A percentile compares a stretch with the other conserved stretches of the same genome.
These are phyloP conservation scores for Drosophila obscura DNA, from an alignment of 1,140 invertebrate genomes.

Conservation along the genomic window DNA sequence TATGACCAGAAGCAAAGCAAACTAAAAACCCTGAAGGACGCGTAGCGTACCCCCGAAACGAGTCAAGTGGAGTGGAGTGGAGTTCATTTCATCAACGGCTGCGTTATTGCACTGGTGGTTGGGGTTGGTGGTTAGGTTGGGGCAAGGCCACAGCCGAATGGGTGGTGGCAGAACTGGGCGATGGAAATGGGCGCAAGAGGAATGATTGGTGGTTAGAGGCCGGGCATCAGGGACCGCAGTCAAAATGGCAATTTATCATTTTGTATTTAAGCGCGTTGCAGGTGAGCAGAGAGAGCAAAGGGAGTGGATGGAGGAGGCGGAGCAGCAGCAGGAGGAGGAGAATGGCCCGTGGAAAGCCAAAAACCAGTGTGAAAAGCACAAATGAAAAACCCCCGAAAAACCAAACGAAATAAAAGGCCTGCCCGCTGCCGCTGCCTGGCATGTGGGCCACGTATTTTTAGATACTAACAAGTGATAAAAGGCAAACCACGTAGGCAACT, in stretches of 20 bases:
- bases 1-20: slow-evolving; percentile 8
- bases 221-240: slow-evolving; percentile 53
- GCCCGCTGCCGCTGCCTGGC: slow-evolving; percentile 13
- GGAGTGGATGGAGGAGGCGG: too few species aligned
- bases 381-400: slow-evolving; percentile 54
- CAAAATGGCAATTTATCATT: slow-evolving; percentile 82
- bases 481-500: slow-evolving; percentile 46
- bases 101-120: slow-evolving; percentile 37
- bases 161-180: not conserved
- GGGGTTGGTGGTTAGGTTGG: slow-evolving; percentile 4
- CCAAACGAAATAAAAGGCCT: slow-evolving; percentile 65
- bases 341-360: not conserved
- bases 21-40: slow-evolving; percentile 17
- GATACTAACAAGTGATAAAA: slow-evolving; percentile 82
- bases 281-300: slow-evolving; percentile 35
- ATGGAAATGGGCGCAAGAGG: not conserved
- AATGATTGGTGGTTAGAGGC: slow-evolving; percentile 6
- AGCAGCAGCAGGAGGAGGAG: too few species aligned
- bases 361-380: slow-evolving; percentile 23
- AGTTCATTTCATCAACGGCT: slow-evolving; percentile 51
- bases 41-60: too few species aligned
- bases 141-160: slow-evolving; percentile 32
- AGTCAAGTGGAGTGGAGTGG: slow-evolving; percentile 7
- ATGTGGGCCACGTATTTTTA: slow-evolving; percentile 80
- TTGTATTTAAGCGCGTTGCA: slow-evolving; percentile 73